Evolutionary conservation across 2,113 vertebrate genomes (phyloP).

Genomic region (Nothoprocta pentlandii): DNA sequence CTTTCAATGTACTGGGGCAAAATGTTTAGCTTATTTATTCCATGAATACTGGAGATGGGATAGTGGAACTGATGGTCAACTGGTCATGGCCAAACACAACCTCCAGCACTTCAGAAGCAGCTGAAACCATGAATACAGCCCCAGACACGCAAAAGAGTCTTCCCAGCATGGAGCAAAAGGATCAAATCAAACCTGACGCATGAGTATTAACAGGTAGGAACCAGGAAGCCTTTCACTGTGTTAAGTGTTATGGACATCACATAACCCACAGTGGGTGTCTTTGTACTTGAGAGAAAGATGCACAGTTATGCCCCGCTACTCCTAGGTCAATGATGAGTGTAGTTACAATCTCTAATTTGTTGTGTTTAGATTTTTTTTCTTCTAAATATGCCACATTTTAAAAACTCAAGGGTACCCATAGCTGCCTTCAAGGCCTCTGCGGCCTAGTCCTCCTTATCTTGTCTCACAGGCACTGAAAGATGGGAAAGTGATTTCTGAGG

Average conservation of each 20-base stretch:
- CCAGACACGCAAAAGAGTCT: background rate
- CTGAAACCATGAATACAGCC: background rate
- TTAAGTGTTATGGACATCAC: no score
- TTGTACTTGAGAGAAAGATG: background rate
- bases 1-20: background rate
- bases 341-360: background rate
- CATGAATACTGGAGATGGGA: background rate
- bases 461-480: background rate
- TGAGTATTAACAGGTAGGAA: background rate
- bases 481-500: background rate
- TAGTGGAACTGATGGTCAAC: background rate
- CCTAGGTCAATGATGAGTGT: no score
- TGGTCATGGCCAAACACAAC: background rate
- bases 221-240: background rate
- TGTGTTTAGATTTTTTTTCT: accelerated
- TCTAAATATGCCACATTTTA: background rate
- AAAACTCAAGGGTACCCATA: background rate
- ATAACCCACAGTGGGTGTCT: background rate
- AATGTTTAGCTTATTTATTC: background rate
- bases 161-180: accelerated
- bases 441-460: background rate
- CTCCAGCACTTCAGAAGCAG: background rate
- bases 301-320: background rate
- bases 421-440: background rate
- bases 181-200: background rate